These are phyloP conservation scores for Aporrectodea caliginosa DNA, from an alignment of 1,140 invertebrate species.

Conservation along the genomic window DNA sequence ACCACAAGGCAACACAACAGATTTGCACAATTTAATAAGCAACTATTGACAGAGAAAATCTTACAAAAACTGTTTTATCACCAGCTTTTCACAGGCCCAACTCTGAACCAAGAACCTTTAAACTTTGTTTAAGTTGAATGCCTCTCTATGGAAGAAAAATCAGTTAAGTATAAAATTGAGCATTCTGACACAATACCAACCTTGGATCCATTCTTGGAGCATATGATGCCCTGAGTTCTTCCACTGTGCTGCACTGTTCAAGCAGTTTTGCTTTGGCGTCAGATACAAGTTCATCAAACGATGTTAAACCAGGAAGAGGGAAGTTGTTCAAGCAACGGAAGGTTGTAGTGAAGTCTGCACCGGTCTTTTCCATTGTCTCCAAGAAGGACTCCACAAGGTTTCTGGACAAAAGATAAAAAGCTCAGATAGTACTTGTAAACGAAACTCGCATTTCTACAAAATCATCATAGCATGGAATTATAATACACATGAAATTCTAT, in stretches of 20 bases:
- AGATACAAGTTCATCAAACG: slow-evolving; percentile 36
- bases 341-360: slow-evolving; percentile 62
- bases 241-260: slow-evolving; percentile 50
- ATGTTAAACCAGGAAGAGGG: slow-evolving; percentile 40
- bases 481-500: background rate
- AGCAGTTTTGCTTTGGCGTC: slow-evolving; percentile 46
- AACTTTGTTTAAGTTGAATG: too few relatives aligned
- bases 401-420: slow-evolving; percentile 26
- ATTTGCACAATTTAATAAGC: too few relatives aligned
- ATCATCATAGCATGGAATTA: background rate
- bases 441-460: background rate
- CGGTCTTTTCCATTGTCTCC: slow-evolving; percentile 61
- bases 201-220: slow-evolving; percentile 46
- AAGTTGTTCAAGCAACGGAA: slow-evolving; percentile 62
- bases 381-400: slow-evolving; percentile 58
- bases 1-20: too few relatives aligned
- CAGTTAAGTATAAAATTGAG: too few relatives aligned
- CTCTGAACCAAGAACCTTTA: too few relatives aligned
- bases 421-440: too few relatives aligned
- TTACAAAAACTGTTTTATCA: too few relatives aligned
- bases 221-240: slow-evolving; percentile 45
- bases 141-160: too few relatives aligned
- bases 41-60: too few relatives aligned
- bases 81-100: too few relatives aligned
- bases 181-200: too few relatives aligned